Percentiles rank a stretch among this genome's conserved stretches.
These are phyloP conservation scores for Troglohyphantes excavatus DNA, from an alignment of 2,888 invertebrate genomes.

Conservation along the genomic window DNA sequence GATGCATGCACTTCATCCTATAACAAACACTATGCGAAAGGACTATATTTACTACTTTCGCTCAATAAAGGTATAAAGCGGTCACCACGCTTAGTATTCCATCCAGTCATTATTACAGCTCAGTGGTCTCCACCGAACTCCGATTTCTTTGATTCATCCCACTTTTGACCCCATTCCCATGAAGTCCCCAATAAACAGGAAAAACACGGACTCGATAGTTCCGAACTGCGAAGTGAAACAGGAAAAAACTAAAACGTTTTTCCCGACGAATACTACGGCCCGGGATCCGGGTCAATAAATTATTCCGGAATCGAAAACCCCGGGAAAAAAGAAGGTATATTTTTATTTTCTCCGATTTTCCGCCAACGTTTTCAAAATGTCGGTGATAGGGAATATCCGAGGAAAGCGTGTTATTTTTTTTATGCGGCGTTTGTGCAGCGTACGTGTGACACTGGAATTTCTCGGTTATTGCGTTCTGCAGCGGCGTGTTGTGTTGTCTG, in stretches of 20 bases:
- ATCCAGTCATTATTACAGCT: no score
- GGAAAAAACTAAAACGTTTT: constrained; percentile 19
- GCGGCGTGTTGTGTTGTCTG: constrained; percentile 26
- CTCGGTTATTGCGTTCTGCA: constrained; percentile 10
- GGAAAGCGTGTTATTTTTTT: constrained; percentile 9
- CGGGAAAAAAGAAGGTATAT: constrained; percentile 4
- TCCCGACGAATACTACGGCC: constrained; percentile 24
- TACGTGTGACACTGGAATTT: constrained; percentile 1
- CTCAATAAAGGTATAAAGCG: no score
- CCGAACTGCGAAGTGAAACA: constrained; percentile 2
- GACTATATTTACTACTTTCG: no score
- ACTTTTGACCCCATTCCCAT: neutral
- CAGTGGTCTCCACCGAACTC: no score
- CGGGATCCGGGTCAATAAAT: constrained; percentile 42
- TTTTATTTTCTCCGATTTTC: constrained; percentile 24
- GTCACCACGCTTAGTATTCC: no score
- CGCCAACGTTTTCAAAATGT: constrained; percentile 28
- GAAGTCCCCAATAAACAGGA: neutral
- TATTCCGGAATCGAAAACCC: constrained; percentile 13
- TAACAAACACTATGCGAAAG: no score
- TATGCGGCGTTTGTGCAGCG: neutral
- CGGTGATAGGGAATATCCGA: constrained; percentile 5
- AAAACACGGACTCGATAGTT: neutral
- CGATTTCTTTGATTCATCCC: neutral
- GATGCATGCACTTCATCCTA: no score